Conservation (phyloP, 2,797 vertebrate genomes). For the Epinephelus coioides region DNA sequence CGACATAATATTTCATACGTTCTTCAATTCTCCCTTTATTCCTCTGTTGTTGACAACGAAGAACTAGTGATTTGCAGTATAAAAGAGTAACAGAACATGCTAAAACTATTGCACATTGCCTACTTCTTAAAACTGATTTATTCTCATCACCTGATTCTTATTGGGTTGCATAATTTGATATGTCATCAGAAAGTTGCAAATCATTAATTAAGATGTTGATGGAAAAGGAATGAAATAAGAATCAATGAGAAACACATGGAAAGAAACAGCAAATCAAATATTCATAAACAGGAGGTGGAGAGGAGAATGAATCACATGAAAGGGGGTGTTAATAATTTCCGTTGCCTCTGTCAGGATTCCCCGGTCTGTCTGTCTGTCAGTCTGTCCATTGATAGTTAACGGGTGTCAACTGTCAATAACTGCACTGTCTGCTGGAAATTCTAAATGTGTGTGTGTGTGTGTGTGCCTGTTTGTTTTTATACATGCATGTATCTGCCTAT, state of each 20-base stretch:
- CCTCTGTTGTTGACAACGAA: neutral
- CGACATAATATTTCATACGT: neutral
- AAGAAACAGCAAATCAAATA: neutral
- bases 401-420: constrained; percentile 55
- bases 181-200: neutral
- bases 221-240: neutral
- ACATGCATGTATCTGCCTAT: neutral
- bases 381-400: constrained; percentile 43
- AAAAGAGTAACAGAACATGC: neutral
- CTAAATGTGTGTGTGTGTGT: neutral
- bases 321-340: constrained; percentile 17
- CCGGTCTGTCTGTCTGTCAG: constrained; percentile 25
- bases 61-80: neutral
- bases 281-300: neutral
- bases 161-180: neutral
- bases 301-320: neutral
- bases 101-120: neutral
- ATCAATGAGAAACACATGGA: neutral
- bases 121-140: neutral
- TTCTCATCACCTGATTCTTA: rapidly evolving
- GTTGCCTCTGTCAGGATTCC: constrained; percentile 11
- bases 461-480: neutral
- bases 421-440: constrained; percentile 7
- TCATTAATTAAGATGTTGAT: neutral
- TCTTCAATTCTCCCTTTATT: constrained; percentile 5